Evolutionary conservation across 2,888 invertebrate species (phyloP), one percentile per base, ranked within the genome.

Genomic region (Graphium colonna): DNA sequence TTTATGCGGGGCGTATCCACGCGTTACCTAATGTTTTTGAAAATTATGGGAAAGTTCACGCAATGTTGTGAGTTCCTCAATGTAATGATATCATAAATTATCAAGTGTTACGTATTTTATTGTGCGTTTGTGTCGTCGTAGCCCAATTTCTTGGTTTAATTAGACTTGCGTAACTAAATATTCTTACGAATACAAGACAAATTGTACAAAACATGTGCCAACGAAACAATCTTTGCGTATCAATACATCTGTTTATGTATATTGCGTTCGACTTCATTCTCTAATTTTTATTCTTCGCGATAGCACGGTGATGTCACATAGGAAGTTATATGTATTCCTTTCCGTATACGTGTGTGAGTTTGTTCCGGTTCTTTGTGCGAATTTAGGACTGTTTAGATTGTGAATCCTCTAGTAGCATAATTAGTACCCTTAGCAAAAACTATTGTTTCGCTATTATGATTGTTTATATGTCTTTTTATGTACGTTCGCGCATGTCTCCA

Each of bases 41-140:
- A 61, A 65, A 61, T 40, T 58, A 65, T 68, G 67, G 58, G 69
- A 71, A 72, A 73, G 64, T 73, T 58, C 61, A 47, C 51, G 42
- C 55, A 55, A 40, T 58, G 59, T 56, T 57, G 61, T 52, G 41
- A 48, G 56, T 62, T 67, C 62, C 60, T 54, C 57, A 9, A 43
- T 59, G 60, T 62, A 63, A 65, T 64, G 52, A 53, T 55, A 60
- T 48, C 56, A 57, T 60, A 60, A 60, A 63, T 63, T 59, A 47
- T 53, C 46, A 57, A 51, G 49, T 58, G 58, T 58, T 60, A 60
- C 59, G 16, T 7, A 41, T 40, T 15, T 48, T 21, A 43, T 40
- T 42, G 52, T 44, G 28, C 31, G 31, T 49, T 38, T 43, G 41
- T 46, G 38, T 39, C 44, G 41, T 18, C 21, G 4, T 16, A 36